phyloP scores from a whole-genome alignment of 2,113 vertebrate genomes.

The Equus przewalskii region DNA sequence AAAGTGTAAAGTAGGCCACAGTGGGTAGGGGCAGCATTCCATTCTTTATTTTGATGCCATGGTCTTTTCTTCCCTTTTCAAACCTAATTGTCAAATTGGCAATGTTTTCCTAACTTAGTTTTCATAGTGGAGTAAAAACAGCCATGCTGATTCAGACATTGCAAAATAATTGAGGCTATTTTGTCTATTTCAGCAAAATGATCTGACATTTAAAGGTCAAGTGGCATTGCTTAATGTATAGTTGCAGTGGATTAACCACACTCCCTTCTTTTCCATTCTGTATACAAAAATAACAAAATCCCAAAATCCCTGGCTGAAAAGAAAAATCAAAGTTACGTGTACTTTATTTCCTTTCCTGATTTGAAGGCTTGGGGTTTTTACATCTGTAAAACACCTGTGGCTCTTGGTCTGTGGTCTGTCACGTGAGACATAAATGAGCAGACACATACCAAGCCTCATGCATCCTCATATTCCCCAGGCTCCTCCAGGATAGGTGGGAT shows the following conservation, averaged over 20 bases:
- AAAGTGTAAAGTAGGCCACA: slow-evolving; percentile 71
- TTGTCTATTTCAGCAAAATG: slow-evolving; percentile 64
- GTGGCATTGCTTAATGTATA: slow-evolving; percentile 56
- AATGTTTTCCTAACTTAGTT: slow-evolving; percentile 59
- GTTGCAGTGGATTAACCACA: slow-evolving; percentile 7
- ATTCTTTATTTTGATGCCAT: slow-evolving; percentile 42
- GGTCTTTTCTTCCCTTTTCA: slow-evolving; percentile 66
- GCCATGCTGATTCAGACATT: slow-evolving; percentile 69
- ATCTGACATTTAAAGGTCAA: slow-evolving; percentile 70
- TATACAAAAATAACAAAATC: background rate
- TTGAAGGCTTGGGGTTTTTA: background rate
- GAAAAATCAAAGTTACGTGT: slow-evolving; percentile 15
- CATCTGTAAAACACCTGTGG: background rate
- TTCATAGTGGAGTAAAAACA: slow-evolving; percentile 63
- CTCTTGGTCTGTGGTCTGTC: background rate
- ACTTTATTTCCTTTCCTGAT: slow-evolving; percentile 15
- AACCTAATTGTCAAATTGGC: slow-evolving; percentile 71
- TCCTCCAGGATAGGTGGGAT: background rate
- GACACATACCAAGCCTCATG: background rate
- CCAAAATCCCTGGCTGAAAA: background rate
- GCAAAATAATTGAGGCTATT: slow-evolving; percentile 66
- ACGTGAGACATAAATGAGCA: background rate
- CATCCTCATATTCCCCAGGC: background rate
- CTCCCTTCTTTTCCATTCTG: background rate
- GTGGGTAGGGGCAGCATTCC: slow-evolving; percentile 49